These are phyloP conservation scores for Eupithecia pulchellata DNA, from an alignment of 2,888 invertebrate genomes.

Conservation along the genomic window DNA sequence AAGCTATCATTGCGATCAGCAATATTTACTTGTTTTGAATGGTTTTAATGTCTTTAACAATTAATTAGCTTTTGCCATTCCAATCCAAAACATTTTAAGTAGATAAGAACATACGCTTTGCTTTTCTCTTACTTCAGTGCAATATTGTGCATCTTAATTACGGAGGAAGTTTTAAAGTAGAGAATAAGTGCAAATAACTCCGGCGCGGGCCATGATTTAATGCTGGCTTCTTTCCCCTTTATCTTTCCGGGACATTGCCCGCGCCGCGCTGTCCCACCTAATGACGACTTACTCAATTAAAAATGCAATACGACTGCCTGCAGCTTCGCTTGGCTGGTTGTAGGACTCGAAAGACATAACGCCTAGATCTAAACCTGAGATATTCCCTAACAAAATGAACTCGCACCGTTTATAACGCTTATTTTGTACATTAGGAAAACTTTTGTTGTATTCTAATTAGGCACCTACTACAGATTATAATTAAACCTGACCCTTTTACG, in stretches of 20 bases:
- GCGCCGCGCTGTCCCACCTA: slow-evolving; percentile 48
- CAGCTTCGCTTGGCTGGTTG: not conserved
- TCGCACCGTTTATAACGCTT: not conserved
- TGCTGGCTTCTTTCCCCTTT: slow-evolving; percentile 54
- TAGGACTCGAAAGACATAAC: not conserved
- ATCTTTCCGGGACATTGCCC: slow-evolving; percentile 57
- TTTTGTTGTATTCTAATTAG: not conserved
- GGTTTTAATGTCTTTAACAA: not conserved
- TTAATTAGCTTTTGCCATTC: not conserved
- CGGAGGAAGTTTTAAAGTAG: slow-evolving; percentile 8
- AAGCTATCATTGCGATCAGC: not conserved
- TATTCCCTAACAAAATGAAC: not conserved
- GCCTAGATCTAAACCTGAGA: not conserved
- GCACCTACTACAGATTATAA: no score
- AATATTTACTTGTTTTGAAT: not conserved
- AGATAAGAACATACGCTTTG: not conserved
- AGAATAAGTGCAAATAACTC: slow-evolving; percentile 3
- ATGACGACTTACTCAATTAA: slow-evolving; percentile 23
- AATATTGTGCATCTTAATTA: slow-evolving; percentile 18
- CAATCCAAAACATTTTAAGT: not conserved
- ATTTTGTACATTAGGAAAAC: not conserved
- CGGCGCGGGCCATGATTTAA: slow-evolving; percentile 35
- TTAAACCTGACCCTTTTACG: not conserved
- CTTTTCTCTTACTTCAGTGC: slow-evolving; percentile 1
- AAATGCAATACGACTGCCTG: not conserved